phyloP scores from a whole-genome alignment of 2,888 invertebrate species.

The Polietes domitor region DNA sequence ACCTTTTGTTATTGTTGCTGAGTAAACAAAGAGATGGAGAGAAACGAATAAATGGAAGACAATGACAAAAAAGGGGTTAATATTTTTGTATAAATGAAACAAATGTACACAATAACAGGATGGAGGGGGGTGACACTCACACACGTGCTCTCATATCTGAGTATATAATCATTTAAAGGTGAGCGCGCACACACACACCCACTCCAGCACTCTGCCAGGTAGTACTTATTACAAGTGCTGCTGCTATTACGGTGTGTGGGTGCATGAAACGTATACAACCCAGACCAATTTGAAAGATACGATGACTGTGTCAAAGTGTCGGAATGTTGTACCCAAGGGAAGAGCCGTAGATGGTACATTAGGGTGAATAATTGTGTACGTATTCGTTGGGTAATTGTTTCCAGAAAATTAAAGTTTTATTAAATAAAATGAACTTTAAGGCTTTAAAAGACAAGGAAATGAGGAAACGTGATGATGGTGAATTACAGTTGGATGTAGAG shows the following conservation, averaged over 20 bases:
- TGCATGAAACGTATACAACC: neutral
- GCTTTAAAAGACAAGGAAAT: too few relatives aligned
- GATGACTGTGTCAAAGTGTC: neutral
- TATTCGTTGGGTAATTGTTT: too few relatives aligned
- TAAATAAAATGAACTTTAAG: too few relatives aligned
- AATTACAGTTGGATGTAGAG: too few relatives aligned
- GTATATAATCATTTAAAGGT: neutral
- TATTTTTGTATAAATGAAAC: constrained; percentile 44
- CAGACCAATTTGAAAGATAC: neutral
- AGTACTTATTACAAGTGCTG: constrained; percentile 17
- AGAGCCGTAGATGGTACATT: neutral
- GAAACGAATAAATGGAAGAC: neutral
- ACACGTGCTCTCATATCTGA: neutral
- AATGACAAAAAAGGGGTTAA: constrained; percentile 40
- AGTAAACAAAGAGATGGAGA: neutral
- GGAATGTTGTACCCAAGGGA: neutral
- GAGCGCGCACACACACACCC: neutral
- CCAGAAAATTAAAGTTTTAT: too few relatives aligned
- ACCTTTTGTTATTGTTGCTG: neutral
- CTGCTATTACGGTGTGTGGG: neutral
- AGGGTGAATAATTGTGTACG: too few relatives aligned
- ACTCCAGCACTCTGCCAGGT: too few relatives aligned
- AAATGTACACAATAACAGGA: constrained; percentile 17
- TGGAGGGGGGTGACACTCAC: constrained; percentile 1
- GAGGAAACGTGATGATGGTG: too few relatives aligned